Evolutionary conservation across 2,888 invertebrate species (phyloP).

Genomic region (Sminthurides aquaticus): DNA sequence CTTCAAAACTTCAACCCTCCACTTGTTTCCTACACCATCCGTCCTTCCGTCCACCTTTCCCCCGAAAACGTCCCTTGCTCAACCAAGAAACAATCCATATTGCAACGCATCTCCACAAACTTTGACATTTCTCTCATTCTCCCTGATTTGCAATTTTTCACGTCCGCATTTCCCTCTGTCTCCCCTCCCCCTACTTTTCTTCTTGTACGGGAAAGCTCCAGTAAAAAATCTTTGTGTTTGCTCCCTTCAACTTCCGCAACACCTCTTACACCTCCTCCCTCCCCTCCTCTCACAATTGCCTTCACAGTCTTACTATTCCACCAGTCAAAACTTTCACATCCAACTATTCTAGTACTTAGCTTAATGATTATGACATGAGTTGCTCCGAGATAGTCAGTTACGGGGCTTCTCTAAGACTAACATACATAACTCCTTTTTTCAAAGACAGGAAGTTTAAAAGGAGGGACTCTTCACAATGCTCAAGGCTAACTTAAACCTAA

Average conservation of each 20-base stretch:
- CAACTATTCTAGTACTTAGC: background rate
- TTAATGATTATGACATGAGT: slow-evolving; percentile 9
- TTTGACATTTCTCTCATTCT: background rate
- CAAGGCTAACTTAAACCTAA: no score
- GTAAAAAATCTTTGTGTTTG: no score
- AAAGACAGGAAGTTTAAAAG: background rate
- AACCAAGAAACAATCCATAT: no score
- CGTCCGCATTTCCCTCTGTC: background rate
- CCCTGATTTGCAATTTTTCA: background rate
- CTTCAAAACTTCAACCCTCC: no score
- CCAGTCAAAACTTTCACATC: slow-evolving; percentile 3
- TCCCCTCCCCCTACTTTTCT: background rate
- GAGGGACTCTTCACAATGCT: background rate
- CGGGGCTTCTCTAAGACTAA: background rate
- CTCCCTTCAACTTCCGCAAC: no score
- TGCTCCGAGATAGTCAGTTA: background rate
- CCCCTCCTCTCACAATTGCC: no score
- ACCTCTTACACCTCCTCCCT: no score
- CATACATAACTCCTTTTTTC: background rate
- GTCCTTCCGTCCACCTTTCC: no score
- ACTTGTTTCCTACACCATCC: background rate
- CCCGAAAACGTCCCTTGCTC: no score
- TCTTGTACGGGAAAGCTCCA: no score
- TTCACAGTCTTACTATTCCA: no score
- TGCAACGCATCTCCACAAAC: no score